Evolutionary conservation across 1,140 invertebrate species (phyloP), one percentile per base, ranked within the genome.

Genomic region (Megathymus violae): DNA sequence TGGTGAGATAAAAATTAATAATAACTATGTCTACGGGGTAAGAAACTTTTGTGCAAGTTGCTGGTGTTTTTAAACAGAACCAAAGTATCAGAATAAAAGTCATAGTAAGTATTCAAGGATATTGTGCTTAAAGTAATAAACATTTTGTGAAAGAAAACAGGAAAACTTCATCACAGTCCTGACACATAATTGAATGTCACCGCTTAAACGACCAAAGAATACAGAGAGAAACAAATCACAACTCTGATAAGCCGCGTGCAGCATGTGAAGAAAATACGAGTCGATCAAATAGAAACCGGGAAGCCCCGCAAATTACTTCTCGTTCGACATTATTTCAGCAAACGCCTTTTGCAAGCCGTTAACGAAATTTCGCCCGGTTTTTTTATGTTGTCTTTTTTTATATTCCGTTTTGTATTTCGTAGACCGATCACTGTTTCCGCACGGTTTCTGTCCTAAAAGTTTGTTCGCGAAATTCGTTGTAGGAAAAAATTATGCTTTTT

Each of bases 401-500:
- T 48, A 60, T 48, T 38, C 19, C 27, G 48, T 69, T 62, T 62
- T 56, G 52, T 60, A 47, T 64, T 58, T 56, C 43, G 62, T 52
- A 44, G 50, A 44, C 41, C 62, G 59, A 64, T 69, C 56, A 54
- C 54, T 69, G 62, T 64, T 70, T 74, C 72, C 73, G 69, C 69
- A 60, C 72, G 64, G 67, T 58, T 70, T 67, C 64, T 69, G 67
- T 62, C 66, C 62, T 43, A 71, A 76, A 72, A 77, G 40, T 75
- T 76, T 75, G 69, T 72, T 70, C 34, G 62, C 59, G 59, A 73
- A 73, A 69, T 73, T 76, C 64, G 58, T 65, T 73, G 67, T 64
- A 44, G 61, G 58, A 71, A 66, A 67, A 69, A 69, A 66, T 69
- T 67, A 63, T 60, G 63, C 62, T 70, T 62, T 76, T 79, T 71